Percentiles rank a stretch among this genome's conserved stretches.
Conservation (phyloP, 2,888 invertebrate genomes). For the Drosophila acutilabella region DNA sequence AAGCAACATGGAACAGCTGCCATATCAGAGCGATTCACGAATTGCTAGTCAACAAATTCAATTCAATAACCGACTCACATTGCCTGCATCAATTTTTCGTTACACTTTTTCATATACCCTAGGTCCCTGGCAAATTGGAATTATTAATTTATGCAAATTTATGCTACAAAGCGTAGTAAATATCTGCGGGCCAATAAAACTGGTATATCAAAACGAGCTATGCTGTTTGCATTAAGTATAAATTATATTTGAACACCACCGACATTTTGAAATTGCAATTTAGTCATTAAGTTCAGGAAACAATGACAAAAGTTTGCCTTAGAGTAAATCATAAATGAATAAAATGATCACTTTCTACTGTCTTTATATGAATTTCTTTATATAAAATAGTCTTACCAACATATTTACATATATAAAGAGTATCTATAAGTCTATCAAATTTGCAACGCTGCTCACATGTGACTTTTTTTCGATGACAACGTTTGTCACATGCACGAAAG, state of each 20-base stretch:
- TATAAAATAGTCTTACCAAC: no score
- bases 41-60: conserved; percentile 69
- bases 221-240: no score
- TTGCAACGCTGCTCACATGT: not conserved
- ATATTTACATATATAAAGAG: not conserved
- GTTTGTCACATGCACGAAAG: conserved; percentile 28
- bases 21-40: conserved; percentile 42
- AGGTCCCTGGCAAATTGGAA: not conserved
- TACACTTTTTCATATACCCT: conserved; percentile 11
- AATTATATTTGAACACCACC: no score
- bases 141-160: not conserved
- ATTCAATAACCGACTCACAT: conserved; percentile 65
- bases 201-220: no score
- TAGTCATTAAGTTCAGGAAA: no score
- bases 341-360: no score
- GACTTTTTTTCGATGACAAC: conserved; percentile 22
- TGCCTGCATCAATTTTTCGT: conserved; percentile 28
- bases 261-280: no score
- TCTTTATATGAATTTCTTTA: no score
- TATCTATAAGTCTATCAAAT: not conserved
- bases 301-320: no score
- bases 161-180: not conserved
- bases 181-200: no score
- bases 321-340: no score
- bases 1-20: conserved; percentile 28